Evolutionary conservation across 2,113 vertebrate genomes (phyloP).

Genomic region (Sylvilagus bachmani): DNA sequence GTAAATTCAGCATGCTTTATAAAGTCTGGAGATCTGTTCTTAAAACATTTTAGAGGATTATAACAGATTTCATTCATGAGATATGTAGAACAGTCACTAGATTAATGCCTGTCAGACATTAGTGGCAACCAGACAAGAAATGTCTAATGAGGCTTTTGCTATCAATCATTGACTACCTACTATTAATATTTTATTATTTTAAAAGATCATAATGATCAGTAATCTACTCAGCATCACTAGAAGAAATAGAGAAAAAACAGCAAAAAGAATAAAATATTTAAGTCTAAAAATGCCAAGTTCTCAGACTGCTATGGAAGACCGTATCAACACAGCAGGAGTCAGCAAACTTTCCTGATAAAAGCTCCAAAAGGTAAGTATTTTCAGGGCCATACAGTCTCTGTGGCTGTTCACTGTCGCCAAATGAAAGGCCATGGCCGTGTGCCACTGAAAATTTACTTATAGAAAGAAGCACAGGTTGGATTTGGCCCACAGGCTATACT

Average conservation of each 20-base stretch:
- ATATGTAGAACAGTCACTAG: background rate
- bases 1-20: background rate
- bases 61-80: background rate
- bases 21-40: background rate
- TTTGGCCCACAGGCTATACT: background rate
- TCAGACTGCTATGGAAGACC: background rate
- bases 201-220: background rate
- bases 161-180: background rate
- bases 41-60: background rate
- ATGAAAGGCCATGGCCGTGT: background rate
- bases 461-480: background rate
- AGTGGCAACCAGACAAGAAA: background rate
- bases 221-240: background rate
- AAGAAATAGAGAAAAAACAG: background rate
- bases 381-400: background rate
- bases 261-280: background rate
- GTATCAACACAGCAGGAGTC: background rate
- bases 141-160: background rate
- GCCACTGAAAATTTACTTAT: background rate
- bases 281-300: conserved; percentile 41
- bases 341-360: background rate
- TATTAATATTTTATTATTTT: background rate
- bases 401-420: background rate
- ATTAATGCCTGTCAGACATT: background rate
- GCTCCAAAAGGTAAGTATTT: background rate